Evolutionary conservation across 2,113 vertebrate genomes (phyloP).

Genomic region (Scolopax mira): DNA sequence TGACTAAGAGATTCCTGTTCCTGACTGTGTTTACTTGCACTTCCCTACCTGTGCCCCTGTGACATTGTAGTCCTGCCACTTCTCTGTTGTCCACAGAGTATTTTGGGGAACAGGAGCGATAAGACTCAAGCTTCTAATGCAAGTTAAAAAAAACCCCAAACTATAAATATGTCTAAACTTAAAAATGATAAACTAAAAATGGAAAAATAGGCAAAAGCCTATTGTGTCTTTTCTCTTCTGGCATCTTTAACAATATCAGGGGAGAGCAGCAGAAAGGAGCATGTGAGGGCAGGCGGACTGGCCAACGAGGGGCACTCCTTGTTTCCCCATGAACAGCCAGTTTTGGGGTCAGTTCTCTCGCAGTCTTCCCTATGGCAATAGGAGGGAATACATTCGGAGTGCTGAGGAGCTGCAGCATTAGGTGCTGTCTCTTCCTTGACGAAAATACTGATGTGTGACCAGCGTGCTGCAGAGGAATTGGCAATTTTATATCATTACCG

Average conservation of each 20-base stretch:
- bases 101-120: not conserved
- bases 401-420: not conserved
- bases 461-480: not conserved
- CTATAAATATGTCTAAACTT: not conserved
- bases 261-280: not conserved
- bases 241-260: not conserved
- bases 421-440: not conserved
- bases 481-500: conserved; percentile 12
- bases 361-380: not conserved
- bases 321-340: not conserved
- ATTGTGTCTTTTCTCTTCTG: not conserved
- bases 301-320: fast-evolving
- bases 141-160: not conserved
- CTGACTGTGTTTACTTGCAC: not conserved
- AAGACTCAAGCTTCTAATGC: not conserved
- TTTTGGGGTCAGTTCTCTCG: not conserved
- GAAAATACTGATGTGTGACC: not conserved
- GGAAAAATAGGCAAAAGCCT: not conserved
- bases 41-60: not conserved
- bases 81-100: not conserved
- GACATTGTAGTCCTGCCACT: not conserved
- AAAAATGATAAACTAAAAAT: not conserved
- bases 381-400: not conserved
- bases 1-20: not conserved
- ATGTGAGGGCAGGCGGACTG: not conserved